A percentile compares a stretch with the other conserved stretches of the same genome.
These are phyloP conservation scores for Arctocebus calabarensis DNA, from an alignment of 2,797 vertebrate genomes.

Conservation along the genomic window DNA sequence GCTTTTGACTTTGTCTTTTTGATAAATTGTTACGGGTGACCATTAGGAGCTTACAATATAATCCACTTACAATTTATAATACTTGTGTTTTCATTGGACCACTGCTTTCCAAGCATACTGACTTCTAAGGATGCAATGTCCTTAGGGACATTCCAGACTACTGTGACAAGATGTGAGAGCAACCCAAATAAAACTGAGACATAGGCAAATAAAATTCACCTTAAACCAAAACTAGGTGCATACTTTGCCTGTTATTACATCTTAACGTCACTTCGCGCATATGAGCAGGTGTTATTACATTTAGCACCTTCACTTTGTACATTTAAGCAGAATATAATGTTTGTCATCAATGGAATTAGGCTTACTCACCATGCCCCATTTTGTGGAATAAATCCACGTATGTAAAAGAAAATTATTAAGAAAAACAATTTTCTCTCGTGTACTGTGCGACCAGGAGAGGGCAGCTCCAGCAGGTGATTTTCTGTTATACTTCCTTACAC, in stretches of 20 bases:
- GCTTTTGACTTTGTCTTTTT: not conserved
- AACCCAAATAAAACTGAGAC: not conserved
- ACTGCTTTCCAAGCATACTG: not conserved
- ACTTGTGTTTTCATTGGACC: not conserved
- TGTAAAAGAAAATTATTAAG: not conserved
- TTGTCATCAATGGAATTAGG: not conserved
- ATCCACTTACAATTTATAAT: not conserved
- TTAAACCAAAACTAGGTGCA: not conserved
- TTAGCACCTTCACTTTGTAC: not conserved
- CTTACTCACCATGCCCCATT: not conserved
- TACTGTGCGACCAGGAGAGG: not conserved
- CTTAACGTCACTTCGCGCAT: not conserved
- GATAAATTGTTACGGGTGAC: not conserved
- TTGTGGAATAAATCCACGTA: not conserved
- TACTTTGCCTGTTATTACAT: not conserved
- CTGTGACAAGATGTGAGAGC: not conserved
- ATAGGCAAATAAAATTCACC: not conserved
- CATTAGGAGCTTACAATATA: not conserved
- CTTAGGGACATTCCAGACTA: not conserved
- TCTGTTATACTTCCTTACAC: not conserved
- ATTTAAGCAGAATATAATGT: not conserved
- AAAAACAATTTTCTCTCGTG: constrained; percentile 25
- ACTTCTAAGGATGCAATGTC: not conserved
- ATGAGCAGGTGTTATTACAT: no score
- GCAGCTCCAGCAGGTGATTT: not conserved